These are phyloP conservation scores for Dichetophora obliterata DNA, from an alignment of 2,888 invertebrate species.

Conservation along the genomic window DNA sequence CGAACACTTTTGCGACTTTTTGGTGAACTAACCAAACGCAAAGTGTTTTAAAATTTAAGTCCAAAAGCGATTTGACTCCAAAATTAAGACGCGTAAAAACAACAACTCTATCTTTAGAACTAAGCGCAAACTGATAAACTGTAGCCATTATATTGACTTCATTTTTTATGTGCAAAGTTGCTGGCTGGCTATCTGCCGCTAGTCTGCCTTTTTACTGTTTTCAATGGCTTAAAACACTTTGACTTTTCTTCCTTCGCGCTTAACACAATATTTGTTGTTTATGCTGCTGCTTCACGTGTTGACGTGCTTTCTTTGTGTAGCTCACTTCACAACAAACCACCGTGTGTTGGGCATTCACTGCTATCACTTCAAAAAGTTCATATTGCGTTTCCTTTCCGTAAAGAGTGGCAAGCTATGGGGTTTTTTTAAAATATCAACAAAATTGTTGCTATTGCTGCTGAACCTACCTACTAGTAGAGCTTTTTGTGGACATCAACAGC, in stretches of 20 bases:
- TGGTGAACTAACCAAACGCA: too few relatives aligned
- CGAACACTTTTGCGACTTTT: too few relatives aligned
- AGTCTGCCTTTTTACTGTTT: background rate
- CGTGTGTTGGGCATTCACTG: background rate
- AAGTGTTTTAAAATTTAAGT: too few relatives aligned
- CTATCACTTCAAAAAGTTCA: slow-evolving; percentile 11
- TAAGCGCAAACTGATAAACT: background rate
- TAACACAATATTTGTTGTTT: background rate
- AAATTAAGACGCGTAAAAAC: background rate
- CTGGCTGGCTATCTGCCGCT: background rate
- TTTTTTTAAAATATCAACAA: too few relatives aligned
- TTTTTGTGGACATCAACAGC: background rate
- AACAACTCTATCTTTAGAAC: background rate
- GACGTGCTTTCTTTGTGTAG: background rate
- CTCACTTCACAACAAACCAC: background rate
- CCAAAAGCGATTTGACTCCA: background rate
- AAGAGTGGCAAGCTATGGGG: too few relatives aligned
- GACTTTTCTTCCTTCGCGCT: background rate
- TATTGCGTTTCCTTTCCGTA: background rate
- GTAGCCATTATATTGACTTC: too few relatives aligned
- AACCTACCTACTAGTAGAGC: background rate
- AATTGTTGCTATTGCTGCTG: background rate
- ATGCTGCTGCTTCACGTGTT: background rate
- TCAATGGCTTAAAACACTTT: background rate
- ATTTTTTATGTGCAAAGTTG: too few relatives aligned